phyloP scores from a whole-genome alignment of 2,113 vertebrate species.

The Actenoides lindsayi region DNA sequence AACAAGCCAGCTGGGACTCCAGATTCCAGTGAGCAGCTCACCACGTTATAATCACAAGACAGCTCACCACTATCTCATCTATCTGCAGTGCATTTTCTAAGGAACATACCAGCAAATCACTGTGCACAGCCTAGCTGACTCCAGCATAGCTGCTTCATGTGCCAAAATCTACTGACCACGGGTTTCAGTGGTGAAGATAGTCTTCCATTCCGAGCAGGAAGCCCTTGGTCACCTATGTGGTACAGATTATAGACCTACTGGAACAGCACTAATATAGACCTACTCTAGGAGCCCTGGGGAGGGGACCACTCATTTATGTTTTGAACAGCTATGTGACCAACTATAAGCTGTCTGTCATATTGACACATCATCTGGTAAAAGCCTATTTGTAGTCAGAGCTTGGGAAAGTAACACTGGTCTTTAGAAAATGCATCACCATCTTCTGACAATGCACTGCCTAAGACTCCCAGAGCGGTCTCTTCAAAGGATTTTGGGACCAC shows the following conservation, averaged over 20 bases:
- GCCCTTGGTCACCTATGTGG: background rate
- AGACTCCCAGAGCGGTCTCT: background rate
- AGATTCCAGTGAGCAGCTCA: background rate
- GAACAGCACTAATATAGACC: background rate
- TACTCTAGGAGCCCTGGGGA: background rate
- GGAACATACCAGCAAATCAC: background rate
- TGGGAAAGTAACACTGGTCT: background rate
- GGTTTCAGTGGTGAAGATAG: background rate
- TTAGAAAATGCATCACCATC: background rate
- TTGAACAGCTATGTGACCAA: background rate
- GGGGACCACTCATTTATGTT: background rate
- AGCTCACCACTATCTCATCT: background rate
- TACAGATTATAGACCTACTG: background rate
- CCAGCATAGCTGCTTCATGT: background rate
- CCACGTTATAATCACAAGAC: background rate
- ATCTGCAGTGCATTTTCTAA: background rate
- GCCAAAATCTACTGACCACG: too few relatives aligned
- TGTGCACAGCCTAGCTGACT: background rate
- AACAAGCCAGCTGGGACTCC: background rate
- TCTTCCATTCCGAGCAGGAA: background rate
- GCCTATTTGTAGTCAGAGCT: background rate
- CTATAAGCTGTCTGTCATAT: background rate
- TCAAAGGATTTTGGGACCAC: background rate
- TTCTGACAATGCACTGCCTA: rapidly evolving
- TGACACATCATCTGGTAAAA: background rate